These are phyloP conservation scores for Subacronicta megacephala DNA, from an alignment of 2,888 invertebrate species.

Conservation along the genomic window DNA sequence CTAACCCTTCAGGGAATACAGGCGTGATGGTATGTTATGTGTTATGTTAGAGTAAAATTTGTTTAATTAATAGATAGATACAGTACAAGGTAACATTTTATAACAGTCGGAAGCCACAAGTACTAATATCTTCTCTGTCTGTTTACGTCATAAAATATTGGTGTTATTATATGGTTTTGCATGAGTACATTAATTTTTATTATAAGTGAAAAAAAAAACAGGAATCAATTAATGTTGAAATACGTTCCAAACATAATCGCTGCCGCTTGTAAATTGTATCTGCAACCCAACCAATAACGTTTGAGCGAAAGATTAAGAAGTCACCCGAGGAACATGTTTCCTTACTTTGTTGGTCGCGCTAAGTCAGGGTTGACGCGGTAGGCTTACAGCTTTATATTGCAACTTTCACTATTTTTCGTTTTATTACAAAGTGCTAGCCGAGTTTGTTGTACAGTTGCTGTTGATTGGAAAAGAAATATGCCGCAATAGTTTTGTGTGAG, in stretches of 20 bases:
- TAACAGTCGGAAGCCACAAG: too few species aligned
- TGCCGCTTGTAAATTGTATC: slow-evolving; percentile 18
- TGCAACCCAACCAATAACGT: slow-evolving; percentile 56
- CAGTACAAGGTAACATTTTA: too few species aligned
- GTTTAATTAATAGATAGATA: too few species aligned
- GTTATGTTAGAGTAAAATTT: too few species aligned
- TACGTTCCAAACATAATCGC: slow-evolving; percentile 24
- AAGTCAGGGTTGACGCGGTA: slow-evolving; percentile 66
- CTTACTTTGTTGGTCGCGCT: slow-evolving; percentile 71
- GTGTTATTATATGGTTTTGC: too few species aligned
- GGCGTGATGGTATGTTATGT: too few species aligned
- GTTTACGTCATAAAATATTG: too few species aligned
- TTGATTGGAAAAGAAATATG: slow-evolving; percentile 25
- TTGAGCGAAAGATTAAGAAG: slow-evolving; percentile 78
- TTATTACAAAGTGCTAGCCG: slow-evolving; percentile 33
- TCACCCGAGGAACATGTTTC: slow-evolving; percentile 75
- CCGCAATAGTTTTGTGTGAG: slow-evolving; percentile 5
- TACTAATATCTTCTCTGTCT: too few species aligned
- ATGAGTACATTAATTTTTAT: too few species aligned
- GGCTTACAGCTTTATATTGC: slow-evolving; percentile 37
- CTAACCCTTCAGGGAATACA: too few species aligned
- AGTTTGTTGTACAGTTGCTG: slow-evolving; percentile 16
- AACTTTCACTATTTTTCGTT: slow-evolving; percentile 44
- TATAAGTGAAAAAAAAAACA: too few species aligned
- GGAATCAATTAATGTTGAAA: too few species aligned